A percentile compares a stretch with the other conserved stretches of the same genome.
Conservation (phyloP, 92 coral and sea anemone genomes). For the Virgularia gustaviana region DNA sequence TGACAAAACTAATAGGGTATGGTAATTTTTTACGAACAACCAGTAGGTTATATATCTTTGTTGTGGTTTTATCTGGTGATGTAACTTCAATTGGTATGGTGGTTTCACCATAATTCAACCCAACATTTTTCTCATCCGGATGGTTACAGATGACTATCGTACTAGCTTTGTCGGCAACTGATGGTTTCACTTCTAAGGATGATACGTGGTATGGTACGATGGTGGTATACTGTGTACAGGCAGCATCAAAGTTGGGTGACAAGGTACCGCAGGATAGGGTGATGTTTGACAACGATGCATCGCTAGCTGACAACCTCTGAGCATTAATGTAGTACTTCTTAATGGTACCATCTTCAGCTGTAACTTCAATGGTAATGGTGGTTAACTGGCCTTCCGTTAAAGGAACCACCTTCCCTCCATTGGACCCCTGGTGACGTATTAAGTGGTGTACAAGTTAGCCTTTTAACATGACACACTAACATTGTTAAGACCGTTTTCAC, state of each 20-base stretch:
- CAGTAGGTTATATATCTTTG: conserved; percentile 52
- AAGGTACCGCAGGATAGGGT: conserved; percentile 59
- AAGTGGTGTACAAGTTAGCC: too few relatives aligned
- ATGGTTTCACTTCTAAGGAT: conserved; percentile 57
- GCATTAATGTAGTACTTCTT: conserved; percentile 77
- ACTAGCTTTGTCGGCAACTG: conserved; percentile 77
- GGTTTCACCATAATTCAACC: conserved; percentile 77
- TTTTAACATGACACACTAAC: too few relatives aligned
- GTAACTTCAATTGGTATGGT: conserved; percentile 71
- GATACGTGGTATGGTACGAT: conserved; percentile 56
- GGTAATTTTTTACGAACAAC: conserved; percentile 59
- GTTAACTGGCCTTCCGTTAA: conserved; percentile 78
- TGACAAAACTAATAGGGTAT: conserved; percentile 55
- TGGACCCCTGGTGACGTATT: conserved; percentile 87
- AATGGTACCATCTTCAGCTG: conserved; percentile 92
- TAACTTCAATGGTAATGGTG: conserved; percentile 77
- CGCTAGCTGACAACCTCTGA: conserved; percentile 79
- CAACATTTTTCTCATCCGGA: conserved; percentile 55
- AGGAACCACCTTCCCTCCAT: conserved; percentile 74
- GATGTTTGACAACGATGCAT: conserved; percentile 72
- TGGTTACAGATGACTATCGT: conserved; percentile 57
- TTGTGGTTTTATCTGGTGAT: conserved; percentile 71
- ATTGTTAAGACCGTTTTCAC: too few relatives aligned
- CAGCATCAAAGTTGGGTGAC: conserved; percentile 65
- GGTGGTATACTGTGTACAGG: conserved; percentile 49